Percentiles rank a stretch among this genome's conserved stretches.
These are phyloP conservation scores for Carassius carassius DNA, from an alignment of 2,113 vertebrate genomes.

Conservation along the genomic window DNA sequence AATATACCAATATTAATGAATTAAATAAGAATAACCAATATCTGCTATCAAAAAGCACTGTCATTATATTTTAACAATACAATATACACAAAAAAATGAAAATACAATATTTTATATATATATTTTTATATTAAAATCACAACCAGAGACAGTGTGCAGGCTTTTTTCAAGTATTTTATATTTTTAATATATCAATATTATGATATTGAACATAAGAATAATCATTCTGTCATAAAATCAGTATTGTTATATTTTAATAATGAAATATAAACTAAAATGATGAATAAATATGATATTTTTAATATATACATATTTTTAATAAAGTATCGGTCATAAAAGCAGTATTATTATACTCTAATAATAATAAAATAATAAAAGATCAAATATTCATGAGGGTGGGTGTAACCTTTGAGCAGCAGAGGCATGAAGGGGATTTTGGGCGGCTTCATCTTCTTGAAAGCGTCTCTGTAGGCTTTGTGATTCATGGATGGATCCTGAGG, in stretches of 20 bases:
- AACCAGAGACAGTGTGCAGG: no score
- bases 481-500: conserved; percentile 95
- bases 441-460: conserved; percentile 98
- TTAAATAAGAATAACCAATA: neutral
- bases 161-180: neutral
- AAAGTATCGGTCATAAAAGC: neutral
- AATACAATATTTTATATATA: no score
- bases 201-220: no score
- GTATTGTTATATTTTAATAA: neutral
- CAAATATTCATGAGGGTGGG: neutral
- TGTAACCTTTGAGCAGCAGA: conserved; percentile 91
- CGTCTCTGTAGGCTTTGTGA: conserved; percentile 97
- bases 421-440: conserved; percentile 99
- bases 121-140: no score
- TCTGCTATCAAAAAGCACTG: no score
- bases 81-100: no score
- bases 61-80: no score
- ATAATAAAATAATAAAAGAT: no score
- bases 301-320: neutral
- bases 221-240: no score
- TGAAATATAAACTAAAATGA: no score
- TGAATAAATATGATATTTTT: neutral
- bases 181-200: neutral
- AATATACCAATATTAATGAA: no score
- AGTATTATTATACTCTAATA: no score